These are phyloP conservation scores for Trichechus manatus DNA, from an alignment of 2,113 vertebrate species.

Conservation along the genomic window DNA sequence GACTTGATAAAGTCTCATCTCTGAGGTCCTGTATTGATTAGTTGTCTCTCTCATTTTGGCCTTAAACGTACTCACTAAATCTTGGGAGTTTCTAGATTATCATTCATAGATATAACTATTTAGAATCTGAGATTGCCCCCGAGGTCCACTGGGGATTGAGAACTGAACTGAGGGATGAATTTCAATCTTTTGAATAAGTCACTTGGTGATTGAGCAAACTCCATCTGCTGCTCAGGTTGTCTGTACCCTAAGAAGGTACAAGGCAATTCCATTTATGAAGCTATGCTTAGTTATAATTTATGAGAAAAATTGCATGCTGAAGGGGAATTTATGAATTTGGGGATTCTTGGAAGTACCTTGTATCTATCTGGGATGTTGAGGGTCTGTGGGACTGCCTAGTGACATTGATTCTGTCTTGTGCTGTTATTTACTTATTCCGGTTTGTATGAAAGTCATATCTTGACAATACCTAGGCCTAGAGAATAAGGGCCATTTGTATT, in stretches of 20 bases:
- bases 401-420: background rate
- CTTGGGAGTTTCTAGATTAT: background rate
- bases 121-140: background rate
- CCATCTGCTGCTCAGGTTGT: background rate
- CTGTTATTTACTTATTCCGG: background rate
- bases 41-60: background rate
- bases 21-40: background rate
- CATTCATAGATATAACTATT: background rate
- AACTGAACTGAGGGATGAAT: background rate
- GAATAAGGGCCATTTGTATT: background rate
- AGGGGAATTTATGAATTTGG: background rate
- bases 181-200: background rate
- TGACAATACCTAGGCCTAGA: background rate
- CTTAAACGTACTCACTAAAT: background rate
- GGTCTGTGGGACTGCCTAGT: background rate
- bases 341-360: background rate
- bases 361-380: constrained; percentile 3
- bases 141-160: background rate
- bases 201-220: background rate
- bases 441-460: background rate
- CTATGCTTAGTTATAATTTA: background rate
- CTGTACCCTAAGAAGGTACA: background rate
- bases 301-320: background rate
- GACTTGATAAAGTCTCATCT: background rate
- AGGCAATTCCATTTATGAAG: background rate